A percentile compares a stretch with the other conserved stretches of the same genome.
Evolutionary conservation across 1,140 invertebrate species (phyloP).

Genomic region (Melanaphis sacchari): DNA sequence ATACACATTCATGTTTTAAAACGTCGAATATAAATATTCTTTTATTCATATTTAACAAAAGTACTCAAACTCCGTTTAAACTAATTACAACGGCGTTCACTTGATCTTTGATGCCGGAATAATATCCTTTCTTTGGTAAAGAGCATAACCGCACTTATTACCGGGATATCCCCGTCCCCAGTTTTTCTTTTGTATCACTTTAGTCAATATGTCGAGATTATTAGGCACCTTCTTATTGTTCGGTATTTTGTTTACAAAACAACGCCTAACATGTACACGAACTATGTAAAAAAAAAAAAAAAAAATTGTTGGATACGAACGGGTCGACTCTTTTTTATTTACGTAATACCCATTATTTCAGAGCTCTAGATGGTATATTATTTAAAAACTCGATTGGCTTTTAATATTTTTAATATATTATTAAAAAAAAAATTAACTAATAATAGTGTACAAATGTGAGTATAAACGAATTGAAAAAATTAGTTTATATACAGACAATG

Average conservation of each 20-base stretch:
- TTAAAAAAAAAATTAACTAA: not conserved
- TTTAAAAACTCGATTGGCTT: not conserved
- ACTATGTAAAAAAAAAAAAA: not conserved
- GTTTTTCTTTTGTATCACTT: not conserved
- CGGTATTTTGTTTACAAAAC: not conserved
- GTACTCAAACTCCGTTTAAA: not conserved
- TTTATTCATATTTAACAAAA: not conserved
- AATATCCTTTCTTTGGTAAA: not conserved
- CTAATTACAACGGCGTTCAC: not conserved
- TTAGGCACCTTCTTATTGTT: not conserved
- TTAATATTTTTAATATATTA: not conserved
- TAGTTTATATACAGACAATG: not conserved
- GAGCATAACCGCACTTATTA: not conserved
- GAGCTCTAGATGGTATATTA: not conserved
- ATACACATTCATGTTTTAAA: not conserved
- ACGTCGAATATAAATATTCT: not conserved
- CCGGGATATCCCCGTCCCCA: not conserved
- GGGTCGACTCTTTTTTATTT: not conserved
- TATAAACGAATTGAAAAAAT: not conserved
- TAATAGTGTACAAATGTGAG: not conserved
- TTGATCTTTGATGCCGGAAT: not conserved
- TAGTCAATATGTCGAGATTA: not conserved
- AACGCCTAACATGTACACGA: not conserved
- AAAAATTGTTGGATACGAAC: not conserved
- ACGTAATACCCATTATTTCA: not conserved